Base-by-base conservation (phyloP, 2,113 vertebrate species). In the Heliornis fulica region DNA sequence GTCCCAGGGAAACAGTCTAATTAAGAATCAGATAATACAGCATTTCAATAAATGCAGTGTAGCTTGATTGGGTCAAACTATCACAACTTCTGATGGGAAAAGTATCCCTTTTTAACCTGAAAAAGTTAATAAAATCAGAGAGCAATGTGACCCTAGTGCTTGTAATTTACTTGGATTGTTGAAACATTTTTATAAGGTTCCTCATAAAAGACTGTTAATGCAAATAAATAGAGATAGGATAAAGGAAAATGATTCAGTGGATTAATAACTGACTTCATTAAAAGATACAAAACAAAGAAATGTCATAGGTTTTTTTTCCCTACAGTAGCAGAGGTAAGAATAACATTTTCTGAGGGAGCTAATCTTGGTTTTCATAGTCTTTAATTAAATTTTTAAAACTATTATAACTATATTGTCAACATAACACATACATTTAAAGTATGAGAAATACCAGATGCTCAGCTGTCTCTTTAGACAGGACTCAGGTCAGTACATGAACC, bases 1-100 rank as follows among this genome's bases (percentile, higher is more conserved):
- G 87, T 45, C 80, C 83, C 93, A 93, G 69, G 38, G 87, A 95
- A 94, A 84, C 91, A 91, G 77, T 61, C 83, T 96, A 94, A 96
- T 93, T 96, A 93, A 89, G 68, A 91, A 87, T 63, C 93, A 94
- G 63, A 77, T 83, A 93, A 77, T 66, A 32, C 50, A 95, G 29
- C 81, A 70, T 74, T 93, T 70, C 77, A 64, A 74, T 83, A 80
- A 93, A 87, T 0, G 6, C 72, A 61, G 60, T 48, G 54, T 28
- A 54, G 60, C 64, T 48, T 45, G 93, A 69, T 60, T 77, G 84
- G 65, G 84, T 91, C 89, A 91, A 78, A 81, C 29, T 32, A 23
- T 53, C 72, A 50, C 64, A 78, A 60, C 69, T 89, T 63, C 92
- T 82, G 89, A 82, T 94, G 32, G 64, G 72, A 93, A n/a, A 81